Conservation (phyloP, 2,113 vertebrate genomes). For the Arenaria interpres region DNA sequence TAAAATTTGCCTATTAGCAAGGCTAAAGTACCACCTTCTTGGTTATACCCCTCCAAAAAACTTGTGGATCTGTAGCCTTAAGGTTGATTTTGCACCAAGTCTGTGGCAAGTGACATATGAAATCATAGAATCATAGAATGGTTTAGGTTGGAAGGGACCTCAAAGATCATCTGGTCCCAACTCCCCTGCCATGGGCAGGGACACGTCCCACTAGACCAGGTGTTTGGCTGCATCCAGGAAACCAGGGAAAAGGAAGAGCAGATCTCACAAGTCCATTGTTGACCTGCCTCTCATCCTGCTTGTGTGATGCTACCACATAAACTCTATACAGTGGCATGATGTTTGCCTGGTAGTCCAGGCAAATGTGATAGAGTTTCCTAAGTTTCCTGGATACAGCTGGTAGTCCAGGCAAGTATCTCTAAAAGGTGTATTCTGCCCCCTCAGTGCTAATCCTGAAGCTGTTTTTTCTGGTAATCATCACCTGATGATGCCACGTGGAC, state of each 20-base stretch:
- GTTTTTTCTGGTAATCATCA: background rate
- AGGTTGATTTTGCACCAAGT: background rate
- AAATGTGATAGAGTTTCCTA: background rate
- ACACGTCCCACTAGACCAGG: background rate
- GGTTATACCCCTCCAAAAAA: background rate
- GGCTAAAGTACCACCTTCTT: background rate
- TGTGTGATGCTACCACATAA: background rate
- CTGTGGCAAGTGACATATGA: background rate
- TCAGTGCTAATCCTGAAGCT: background rate
- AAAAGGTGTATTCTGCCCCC: fast-evolving
- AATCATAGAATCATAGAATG: background rate
- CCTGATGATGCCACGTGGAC: background rate
- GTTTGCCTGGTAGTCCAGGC: background rate
- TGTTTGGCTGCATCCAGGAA: background rate
- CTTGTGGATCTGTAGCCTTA: fast-evolving
- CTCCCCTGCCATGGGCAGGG: background rate
- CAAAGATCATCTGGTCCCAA: background rate
- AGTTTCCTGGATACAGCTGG: too few relatives aligned
- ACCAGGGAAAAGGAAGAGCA: background rate
- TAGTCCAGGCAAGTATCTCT: background rate
- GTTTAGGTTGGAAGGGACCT: background rate
- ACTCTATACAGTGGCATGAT: fast-evolving
- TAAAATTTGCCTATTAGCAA: background rate
- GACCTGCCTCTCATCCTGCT: background rate
- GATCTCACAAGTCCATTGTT: background rate